Evolutionary conservation across 1,140 invertebrate genomes (phyloP).

Genomic region (Lerema accius): DNA sequence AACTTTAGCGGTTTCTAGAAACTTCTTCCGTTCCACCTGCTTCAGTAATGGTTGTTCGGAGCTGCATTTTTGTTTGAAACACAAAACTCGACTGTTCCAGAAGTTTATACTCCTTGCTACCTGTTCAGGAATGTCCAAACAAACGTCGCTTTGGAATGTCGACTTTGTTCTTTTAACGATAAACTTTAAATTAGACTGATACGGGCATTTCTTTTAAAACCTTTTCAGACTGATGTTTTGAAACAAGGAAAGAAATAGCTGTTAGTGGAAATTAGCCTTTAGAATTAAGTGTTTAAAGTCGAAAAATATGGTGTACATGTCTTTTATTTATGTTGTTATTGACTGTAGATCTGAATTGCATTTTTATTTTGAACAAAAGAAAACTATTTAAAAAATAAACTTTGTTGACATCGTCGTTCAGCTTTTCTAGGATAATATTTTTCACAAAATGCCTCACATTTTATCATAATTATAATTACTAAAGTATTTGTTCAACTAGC

Average conservation of each 20-base stretch:
- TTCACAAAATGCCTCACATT: background rate
- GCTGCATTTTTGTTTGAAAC: slow-evolving; percentile 31
- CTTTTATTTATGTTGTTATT: background rate
- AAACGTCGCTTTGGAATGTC: background rate
- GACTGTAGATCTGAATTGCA: slow-evolving; percentile 15
- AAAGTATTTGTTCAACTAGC: no score
- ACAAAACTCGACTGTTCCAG: slow-evolving; percentile 25
- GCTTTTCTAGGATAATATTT: background rate
- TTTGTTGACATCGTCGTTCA: slow-evolving; percentile 17
- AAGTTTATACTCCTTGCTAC: slow-evolving; percentile 25
- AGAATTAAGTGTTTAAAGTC: background rate
- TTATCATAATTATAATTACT: no score
- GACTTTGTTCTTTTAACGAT: background rate
- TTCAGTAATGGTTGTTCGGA: slow-evolving; percentile 22
- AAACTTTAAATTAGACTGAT: background rate
- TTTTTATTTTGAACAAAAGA: slow-evolving; percentile 19
- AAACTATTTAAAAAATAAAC: slow-evolving; percentile 25
- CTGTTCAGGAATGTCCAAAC: slow-evolving; percentile 3
- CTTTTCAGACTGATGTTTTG: background rate
- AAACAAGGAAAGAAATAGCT: slow-evolving; percentile 1
- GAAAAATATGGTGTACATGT: background rate
- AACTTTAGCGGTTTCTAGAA: slow-evolving; percentile 30
- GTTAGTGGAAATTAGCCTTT: slow-evolving; percentile 8
- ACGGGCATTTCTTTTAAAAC: background rate
- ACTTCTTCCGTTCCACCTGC: slow-evolving; percentile 15